These are phyloP conservation scores for Ladona fulva DNA, from an alignment of 1,140 invertebrate genomes.

Conservation along the genomic window DNA sequence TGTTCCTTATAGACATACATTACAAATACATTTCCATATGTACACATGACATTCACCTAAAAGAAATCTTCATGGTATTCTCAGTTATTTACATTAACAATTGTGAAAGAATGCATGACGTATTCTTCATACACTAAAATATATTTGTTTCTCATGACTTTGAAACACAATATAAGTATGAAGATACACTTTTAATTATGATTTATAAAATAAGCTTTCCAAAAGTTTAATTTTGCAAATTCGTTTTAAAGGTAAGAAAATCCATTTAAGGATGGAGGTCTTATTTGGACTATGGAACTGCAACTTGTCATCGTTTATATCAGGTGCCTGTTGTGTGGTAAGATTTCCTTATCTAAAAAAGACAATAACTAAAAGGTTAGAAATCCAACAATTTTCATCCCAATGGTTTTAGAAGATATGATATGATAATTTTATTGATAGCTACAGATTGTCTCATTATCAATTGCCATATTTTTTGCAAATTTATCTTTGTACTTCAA, in stretches of 20 bases:
- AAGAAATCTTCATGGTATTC: background rate
- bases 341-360: no score
- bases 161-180: background rate
- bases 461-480: background rate
- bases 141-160: background rate
- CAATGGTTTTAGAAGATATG: no score
- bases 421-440: no score
- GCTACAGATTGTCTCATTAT: no score
- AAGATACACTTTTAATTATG: background rate
- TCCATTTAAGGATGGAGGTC: no score
- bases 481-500: background rate
- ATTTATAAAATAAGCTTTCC: background rate
- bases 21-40: slow-evolving; percentile 2
- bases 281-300: no score
- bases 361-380: no score
- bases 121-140: background rate
- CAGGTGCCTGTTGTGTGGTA: no score
- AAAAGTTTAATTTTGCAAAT: background rate
- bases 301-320: no score
- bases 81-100: background rate
- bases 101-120: background rate
- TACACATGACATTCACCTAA: slow-evolving; percentile 6
- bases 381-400: no score
- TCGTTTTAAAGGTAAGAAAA: background rate
- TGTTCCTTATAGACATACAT: slow-evolving; percentile 7